These are phyloP conservation scores for Xestia c-nigrum DNA, from an alignment of 2,888 invertebrate genomes.

Conservation along the genomic window DNA sequence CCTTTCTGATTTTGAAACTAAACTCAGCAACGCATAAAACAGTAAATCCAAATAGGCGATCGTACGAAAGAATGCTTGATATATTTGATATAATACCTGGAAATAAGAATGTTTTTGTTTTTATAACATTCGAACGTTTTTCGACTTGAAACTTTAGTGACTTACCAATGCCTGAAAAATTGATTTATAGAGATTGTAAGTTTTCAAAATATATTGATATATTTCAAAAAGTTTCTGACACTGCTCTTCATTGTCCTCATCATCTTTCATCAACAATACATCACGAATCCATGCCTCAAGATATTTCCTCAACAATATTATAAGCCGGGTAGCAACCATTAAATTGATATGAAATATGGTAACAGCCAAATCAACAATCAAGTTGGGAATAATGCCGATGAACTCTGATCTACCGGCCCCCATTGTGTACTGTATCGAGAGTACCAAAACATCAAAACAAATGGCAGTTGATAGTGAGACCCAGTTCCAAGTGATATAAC, in stretches of 20 bases:
- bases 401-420: no score
- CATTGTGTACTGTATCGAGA: not conserved
- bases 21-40: not conserved
- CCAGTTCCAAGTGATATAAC: conserved; percentile 41
- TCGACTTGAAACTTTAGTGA: no score
- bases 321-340: conserved; percentile 24
- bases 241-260: not conserved
- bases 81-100: no score
- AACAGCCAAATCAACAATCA: not conserved
- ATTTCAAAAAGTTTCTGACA: conserved; percentile 2
- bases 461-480: conserved; percentile 8
- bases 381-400: no score
- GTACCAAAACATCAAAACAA: not conserved
- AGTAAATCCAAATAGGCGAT: not conserved
- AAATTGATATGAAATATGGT: conserved; percentile 6
- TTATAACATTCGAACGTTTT: no score
- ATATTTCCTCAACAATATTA: conserved; percentile 30
- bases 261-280: not conserved
- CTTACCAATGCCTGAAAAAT: conserved; percentile 20
- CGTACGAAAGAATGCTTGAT: not conserved
- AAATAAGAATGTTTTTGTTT: no score
- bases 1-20: not conserved
- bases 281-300: conserved; percentile 20
- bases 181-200: conserved; percentile 17
- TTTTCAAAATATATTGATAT: conserved; percentile 18